phyloP scores from a whole-genome alignment of 2,113 vertebrate genomes.

The Geothlypis trichas region DNA sequence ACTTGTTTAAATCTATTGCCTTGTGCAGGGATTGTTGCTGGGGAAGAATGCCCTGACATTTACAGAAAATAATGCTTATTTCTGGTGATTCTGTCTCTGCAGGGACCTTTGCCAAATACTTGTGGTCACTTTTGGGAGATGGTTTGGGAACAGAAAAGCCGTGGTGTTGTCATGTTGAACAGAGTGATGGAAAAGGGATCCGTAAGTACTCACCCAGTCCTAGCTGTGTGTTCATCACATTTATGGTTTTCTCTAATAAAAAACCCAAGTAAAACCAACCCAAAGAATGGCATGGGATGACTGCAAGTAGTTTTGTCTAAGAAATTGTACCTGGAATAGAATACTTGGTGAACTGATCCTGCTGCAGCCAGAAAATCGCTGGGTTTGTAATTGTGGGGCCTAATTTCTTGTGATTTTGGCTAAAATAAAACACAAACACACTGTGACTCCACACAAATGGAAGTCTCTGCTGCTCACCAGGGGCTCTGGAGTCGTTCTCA shows the following conservation, averaged over 20 bases:
- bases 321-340: background rate
- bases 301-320: background rate
- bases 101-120: constrained; percentile 96
- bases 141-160: constrained; percentile 96
- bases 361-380: background rate
- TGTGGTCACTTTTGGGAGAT: constrained; percentile 99
- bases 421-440: background rate
- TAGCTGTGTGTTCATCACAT: background rate
- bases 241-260: background rate
- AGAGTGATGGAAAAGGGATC: constrained; percentile 97
- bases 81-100: constrained; percentile 57
- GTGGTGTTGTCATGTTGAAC: constrained; percentile 97
- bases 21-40: background rate
- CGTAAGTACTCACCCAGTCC: constrained; percentile 74
- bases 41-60: background rate
- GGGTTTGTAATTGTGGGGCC: background rate
- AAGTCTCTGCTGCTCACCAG: background rate
- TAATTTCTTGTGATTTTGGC: background rate
- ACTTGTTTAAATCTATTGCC: background rate
- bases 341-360: background rate
- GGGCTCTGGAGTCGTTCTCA: background rate
- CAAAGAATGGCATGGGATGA: background rate
- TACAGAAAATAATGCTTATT: constrained; percentile 29
- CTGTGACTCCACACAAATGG: background rate
- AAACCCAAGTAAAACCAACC: background rate